Percentiles rank a stretch among this genome's conserved stretches.
Conservation (phyloP, 1,140 invertebrate genomes). For the honey bee (Apis mellifera) region Amel_HAv3.1 CM009934.2:3785501-3786000, state of each 20-base stretch:
- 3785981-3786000: no score
- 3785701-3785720: not conserved
- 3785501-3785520: no score
- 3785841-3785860: slow-evolving; percentile 72
- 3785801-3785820: slow-evolving; percentile 72
- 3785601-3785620: not conserved
- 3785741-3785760: slow-evolving; percentile 2
- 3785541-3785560: no score
- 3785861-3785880: slow-evolving; percentile 63
- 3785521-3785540: no score
- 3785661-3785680: not conserved
- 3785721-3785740: not conserved
- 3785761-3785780: slow-evolving; percentile 51
- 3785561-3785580: no score
- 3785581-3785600: not conserved
- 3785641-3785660: not conserved
- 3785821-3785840: slow-evolving; percentile 77
- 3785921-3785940: no score
- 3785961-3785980: no score
- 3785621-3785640: not conserved
- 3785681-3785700: not conserved
- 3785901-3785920: no score
- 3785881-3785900: no score
- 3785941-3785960: no score
- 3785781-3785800: slow-evolving; percentile 73